Conservation (phyloP, 2,113 vertebrate genomes). For the Anhinga rufa region DNA sequence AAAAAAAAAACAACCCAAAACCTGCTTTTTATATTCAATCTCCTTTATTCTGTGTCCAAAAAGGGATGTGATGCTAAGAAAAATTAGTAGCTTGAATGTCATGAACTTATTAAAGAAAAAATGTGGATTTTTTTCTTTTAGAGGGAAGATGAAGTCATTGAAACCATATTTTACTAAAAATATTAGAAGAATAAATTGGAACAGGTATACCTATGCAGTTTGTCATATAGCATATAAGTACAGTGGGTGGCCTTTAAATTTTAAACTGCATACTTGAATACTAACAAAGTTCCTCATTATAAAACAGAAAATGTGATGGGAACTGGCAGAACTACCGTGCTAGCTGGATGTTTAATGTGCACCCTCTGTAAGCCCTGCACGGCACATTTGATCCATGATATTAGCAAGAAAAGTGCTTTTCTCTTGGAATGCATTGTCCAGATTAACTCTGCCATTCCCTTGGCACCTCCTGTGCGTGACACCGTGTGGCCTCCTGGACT, state of each 20-base stretch:
- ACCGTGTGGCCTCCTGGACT: accelerated
- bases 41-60: neutral
- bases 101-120: neutral
- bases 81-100: neutral
- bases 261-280: neutral
- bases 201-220: neutral
- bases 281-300: neutral
- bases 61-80: neutral
- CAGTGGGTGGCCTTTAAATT: neutral
- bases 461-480: neutral
- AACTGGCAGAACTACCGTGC: neutral
- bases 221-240: neutral
- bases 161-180: neutral
- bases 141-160: neutral
- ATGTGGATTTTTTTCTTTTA: neutral
- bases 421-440: neutral
- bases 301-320: neutral
- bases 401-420: neutral
- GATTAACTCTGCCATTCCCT: neutral
- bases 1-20: neutral
- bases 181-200: neutral
- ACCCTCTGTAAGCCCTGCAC: neutral
- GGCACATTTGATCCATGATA: neutral
- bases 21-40: neutral
- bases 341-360: neutral